Evolutionary conservation across 2,797 vertebrate species (phyloP), one percentile per base, ranked within the genome.

Genomic region (Danio tinwini): DNA sequence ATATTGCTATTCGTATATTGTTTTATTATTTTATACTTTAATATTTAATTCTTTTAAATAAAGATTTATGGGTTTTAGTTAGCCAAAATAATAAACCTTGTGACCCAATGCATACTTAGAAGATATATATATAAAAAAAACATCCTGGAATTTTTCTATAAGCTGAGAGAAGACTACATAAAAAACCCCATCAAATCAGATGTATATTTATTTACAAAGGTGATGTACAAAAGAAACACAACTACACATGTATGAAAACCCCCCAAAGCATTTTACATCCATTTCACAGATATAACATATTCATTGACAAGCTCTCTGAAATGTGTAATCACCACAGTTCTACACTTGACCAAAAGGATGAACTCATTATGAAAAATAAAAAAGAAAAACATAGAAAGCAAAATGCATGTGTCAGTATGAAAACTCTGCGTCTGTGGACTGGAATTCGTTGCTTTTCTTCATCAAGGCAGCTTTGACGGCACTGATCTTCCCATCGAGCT

Each of bases 401-500:
- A 12, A 45, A 40, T 69, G 45, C 11, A 21, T 2, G 47, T 58
- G 42, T 92, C 84, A 95, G 82, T 93, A 91, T 40, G 83, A 78
- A 78, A 89, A 91, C 49, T 93, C 93, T 10, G 90, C 78, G 69
- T 93, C 94, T 85, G 91, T 93, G 76, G 94, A 89, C 14, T 93
- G 94, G 63, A 93, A 93, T 81, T 95, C 95, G 82, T 90, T 95
- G 63, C 94, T 95, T 92, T 95, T 98, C 91, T 96, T 96, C 87
- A 99, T 90, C 52, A 99, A 91, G 7, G 95, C 94, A 45, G 95
- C 94, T 89, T 95, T 96, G 89, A 98, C 95, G 10, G 94, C 94
- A 83, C 90, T 97, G 89, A 99, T 99, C 94, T 98, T 99, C 90
- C 96, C 96, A 89, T 99, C 97, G 90, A 99, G 92, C 92, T 99